Evolutionary conservation across 1,140 invertebrate species (phyloP).

Genomic region (Drosophila hydei): DNA sequence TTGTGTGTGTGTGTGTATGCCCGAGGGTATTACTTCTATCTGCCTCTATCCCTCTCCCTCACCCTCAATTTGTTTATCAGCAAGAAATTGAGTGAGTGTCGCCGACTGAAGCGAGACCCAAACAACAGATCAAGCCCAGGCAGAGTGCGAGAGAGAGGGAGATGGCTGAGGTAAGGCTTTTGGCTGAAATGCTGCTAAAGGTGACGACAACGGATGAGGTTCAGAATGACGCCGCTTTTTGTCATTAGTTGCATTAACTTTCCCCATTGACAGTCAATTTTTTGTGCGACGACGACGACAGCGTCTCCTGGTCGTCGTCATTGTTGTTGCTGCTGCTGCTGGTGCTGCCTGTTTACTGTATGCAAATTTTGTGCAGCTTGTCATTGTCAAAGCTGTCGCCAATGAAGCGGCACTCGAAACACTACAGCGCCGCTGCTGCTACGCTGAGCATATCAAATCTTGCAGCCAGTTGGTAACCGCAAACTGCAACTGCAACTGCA

Average conservation of each 20-base stretch:
- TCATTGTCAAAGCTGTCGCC: slow-evolving; percentile 50
- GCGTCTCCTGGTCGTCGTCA: neutral
- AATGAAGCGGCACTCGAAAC: slow-evolving; percentile 8
- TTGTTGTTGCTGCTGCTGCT: slow-evolving; percentile 27
- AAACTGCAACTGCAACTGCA: neutral
- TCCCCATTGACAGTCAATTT: slow-evolving; percentile 74
- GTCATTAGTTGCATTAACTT: slow-evolving; percentile 80
- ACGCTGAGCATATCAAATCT: slow-evolving; percentile 10
- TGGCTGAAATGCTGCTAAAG: slow-evolving; percentile 2
- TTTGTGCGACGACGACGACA: slow-evolving; percentile 18
- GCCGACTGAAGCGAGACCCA: slow-evolving; percentile 65
- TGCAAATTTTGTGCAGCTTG: slow-evolving; percentile 62
- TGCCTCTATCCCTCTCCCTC: neutral
- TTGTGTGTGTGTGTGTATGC: slow-evolving; percentile 21
- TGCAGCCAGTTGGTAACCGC: slow-evolving; percentile 5
- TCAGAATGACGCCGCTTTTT: slow-evolving; percentile 49
- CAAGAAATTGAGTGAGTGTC: slow-evolving; percentile 78
- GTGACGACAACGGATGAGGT: slow-evolving; percentile 18
- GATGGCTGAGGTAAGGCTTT: neutral
- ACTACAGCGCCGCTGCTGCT: neutral
- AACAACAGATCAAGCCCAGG: neutral
- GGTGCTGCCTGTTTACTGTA: slow-evolving; percentile 51
- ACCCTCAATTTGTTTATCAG: slow-evolving; percentile 74
- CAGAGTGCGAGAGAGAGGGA: too few species aligned
- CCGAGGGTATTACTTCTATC: slow-evolving; percentile 30